Conservation (phyloP, 1,140 invertebrate genomes). For the Diachasmimorpha longicaudata region DNA sequence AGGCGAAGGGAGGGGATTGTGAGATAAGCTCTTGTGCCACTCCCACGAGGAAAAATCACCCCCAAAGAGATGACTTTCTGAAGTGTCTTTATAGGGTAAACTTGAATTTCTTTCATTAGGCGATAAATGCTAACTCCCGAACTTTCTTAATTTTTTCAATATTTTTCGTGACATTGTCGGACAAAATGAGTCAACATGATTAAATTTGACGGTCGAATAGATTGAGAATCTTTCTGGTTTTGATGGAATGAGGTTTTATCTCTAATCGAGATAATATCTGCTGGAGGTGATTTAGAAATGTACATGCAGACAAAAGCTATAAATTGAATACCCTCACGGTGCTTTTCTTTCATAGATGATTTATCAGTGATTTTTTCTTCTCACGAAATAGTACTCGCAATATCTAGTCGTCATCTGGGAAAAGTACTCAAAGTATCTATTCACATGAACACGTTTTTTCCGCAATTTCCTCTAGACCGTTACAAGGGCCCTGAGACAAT, state of each 20-base stretch:
- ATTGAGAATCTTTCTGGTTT: too few species aligned
- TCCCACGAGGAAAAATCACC: constrained; percentile 43
- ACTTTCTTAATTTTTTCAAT: background rate
- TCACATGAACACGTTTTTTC: constrained; percentile 20
- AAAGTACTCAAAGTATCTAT: constrained; percentile 23
- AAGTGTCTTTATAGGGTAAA: constrained; percentile 27
- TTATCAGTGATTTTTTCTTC: background rate
- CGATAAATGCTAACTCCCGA: constrained; percentile 38
- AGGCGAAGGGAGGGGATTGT: constrained; percentile 5
- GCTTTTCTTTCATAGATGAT: background rate
- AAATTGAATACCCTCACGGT: too few species aligned
- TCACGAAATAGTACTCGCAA: constrained; percentile 3
- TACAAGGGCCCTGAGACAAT: constrained; percentile 3
- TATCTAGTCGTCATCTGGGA: constrained; percentile 36
- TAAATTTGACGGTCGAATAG: background rate
- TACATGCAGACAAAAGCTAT: too few species aligned
- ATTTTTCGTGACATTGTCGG: background rate
- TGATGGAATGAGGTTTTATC: too few species aligned
- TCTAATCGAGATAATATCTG: too few species aligned
- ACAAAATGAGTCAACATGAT: background rate
- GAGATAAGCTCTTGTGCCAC: background rate
- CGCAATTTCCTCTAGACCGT: constrained; percentile 18
- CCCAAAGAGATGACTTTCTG: constrained; percentile 21
- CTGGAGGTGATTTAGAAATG: too few species aligned
- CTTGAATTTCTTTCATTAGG: constrained; percentile 54